Conservation (phyloP, 2,113 vertebrate species). For the Phylloscopus trochilus region DNA sequence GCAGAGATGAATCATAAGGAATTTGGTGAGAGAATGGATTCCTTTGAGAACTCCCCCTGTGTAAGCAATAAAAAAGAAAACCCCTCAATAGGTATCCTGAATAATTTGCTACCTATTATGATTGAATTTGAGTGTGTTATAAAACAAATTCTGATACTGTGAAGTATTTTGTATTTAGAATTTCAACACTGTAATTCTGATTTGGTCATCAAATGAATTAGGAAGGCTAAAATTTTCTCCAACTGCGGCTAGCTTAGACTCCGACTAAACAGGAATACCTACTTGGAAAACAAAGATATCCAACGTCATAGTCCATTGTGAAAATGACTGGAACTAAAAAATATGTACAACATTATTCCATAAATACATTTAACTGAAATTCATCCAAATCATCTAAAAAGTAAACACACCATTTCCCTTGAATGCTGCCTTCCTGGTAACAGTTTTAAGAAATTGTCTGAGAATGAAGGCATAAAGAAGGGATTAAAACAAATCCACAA, state of each 20-base stretch:
- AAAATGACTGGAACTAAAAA: background rate
- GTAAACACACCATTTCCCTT: background rate
- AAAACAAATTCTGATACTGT: background rate
- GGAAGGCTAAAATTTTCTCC: background rate
- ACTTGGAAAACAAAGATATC: background rate
- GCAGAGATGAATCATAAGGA: background rate
- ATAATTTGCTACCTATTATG: background rate
- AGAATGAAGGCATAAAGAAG: background rate
- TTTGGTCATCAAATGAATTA: background rate
- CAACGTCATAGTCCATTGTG: background rate
- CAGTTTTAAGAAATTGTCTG: background rate
- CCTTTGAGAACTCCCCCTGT: constrained; percentile 3
- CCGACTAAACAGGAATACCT: background rate
- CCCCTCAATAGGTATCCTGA: background rate
- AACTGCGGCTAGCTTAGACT: background rate
- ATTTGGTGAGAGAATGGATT: background rate
- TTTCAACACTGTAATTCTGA: background rate
- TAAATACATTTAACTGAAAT: background rate
- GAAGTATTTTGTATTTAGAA: background rate
- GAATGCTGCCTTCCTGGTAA: background rate
- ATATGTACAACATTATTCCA: background rate
- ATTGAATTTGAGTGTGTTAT: background rate
- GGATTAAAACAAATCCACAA: background rate
- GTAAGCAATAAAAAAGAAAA: background rate
- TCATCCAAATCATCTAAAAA: background rate